Percentiles rank a stretch among this genome's conserved stretches.
Conservation (phyloP, 2,888 invertebrate species). For the Peribatodes rhomboidaria region DNA sequence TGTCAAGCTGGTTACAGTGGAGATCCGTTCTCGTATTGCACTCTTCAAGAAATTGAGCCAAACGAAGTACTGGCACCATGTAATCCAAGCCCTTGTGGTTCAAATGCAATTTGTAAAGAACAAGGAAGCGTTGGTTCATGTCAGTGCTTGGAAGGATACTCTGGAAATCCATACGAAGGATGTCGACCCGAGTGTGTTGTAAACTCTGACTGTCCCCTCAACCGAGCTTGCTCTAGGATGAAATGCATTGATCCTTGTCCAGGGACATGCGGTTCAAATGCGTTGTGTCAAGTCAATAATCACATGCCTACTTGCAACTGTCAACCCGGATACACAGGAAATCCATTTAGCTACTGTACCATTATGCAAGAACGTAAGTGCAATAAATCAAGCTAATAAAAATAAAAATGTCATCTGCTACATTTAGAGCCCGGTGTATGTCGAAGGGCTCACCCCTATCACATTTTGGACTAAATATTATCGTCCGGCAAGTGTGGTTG, state of each 20-base stretch:
- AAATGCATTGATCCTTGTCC: conserved; percentile 93
- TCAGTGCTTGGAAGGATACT: conserved; percentile 88
- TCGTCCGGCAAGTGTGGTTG: too few relatives aligned
- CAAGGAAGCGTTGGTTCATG: conserved; percentile 89
- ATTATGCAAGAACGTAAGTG: conserved; percentile 79
- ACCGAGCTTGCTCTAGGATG: conserved; percentile 90
- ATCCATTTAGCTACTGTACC: conserved; percentile 88
- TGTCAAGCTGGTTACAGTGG: conserved; percentile 90
- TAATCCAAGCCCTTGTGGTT: conserved; percentile 88
- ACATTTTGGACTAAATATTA: too few relatives aligned
- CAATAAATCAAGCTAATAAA: neutral
- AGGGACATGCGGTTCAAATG: conserved; percentile 91
- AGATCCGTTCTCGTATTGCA: conserved; percentile 91
- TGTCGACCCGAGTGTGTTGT: conserved; percentile 92
- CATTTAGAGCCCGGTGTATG: too few relatives aligned
- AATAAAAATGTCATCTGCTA: too few relatives aligned
- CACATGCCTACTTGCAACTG: conserved; percentile 91
- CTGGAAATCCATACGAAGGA: conserved; percentile 92
- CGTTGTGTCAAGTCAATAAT: conserved; percentile 91
- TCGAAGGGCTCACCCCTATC: too few relatives aligned
- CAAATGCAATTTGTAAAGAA: conserved; percentile 88
- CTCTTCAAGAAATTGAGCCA: conserved; percentile 66
- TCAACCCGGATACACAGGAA: conserved; percentile 88
- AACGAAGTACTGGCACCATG: conserved; percentile 86
- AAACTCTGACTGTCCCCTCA: conserved; percentile 91